phyloP scores from a whole-genome alignment of 1,140 invertebrate genomes.

The Tenebrio molitor region DNA sequence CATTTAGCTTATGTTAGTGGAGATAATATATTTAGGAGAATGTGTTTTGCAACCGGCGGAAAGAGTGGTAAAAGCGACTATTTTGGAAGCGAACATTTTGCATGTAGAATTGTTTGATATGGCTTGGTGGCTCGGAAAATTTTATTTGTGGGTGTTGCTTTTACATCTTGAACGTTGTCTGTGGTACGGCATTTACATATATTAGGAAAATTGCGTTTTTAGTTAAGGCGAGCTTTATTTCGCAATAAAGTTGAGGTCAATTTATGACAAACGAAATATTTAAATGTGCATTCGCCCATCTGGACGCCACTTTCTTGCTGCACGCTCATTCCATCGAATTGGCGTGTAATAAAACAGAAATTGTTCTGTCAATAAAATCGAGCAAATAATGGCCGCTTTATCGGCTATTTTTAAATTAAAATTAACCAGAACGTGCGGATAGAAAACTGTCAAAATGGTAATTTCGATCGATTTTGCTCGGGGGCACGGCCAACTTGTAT shows the following conservation, averaged over 20 bases:
- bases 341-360: background rate
- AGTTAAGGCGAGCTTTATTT: background rate
- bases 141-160: conserved; percentile 18
- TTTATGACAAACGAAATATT: conserved; percentile 3
- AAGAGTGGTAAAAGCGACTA: conserved; percentile 9
- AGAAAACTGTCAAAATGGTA: background rate
- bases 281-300: conserved; percentile 1
- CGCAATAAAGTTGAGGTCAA: background rate
- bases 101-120: conserved; percentile 24
- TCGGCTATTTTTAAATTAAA: too few relatives aligned
- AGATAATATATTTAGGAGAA: conserved; percentile 16
- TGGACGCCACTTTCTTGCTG: too few relatives aligned
- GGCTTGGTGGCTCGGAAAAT: conserved; percentile 13
- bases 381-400: too few relatives aligned
- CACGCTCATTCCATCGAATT: too few relatives aligned
- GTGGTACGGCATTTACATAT: conserved; percentile 1
- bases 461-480: background rate
- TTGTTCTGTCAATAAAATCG: conserved; percentile 6
- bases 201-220: conserved; percentile 12
- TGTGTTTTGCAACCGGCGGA: conserved; percentile 13
- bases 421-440: too few relatives aligned
- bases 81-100: background rate
- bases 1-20: conserved; percentile 8
- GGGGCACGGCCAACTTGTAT: background rate
- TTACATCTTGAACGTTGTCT: conserved; percentile 23